phyloP scores from a whole-genome alignment of 2,113 vertebrate genomes.

The Echinops telfairi region DNA sequence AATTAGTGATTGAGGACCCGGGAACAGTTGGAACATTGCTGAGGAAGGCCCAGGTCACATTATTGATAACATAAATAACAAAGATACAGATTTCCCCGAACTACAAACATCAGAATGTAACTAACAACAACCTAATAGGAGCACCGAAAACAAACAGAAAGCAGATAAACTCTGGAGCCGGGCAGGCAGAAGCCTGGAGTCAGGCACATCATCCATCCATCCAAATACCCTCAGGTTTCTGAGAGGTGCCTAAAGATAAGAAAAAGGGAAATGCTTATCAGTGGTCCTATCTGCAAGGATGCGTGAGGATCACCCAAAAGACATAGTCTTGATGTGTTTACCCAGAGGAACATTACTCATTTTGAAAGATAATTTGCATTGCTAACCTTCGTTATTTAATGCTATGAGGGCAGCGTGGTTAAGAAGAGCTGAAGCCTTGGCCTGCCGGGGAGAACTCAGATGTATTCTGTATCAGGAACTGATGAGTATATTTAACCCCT shows the following conservation, averaged over 20 bases:
- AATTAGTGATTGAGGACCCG: constrained; percentile 89
- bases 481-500: not conserved
- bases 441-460: constrained; percentile 16
- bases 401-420: not conserved
- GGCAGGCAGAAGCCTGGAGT: constrained; percentile 64
- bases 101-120: constrained; percentile 86
- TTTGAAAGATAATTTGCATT: constrained; percentile 23
- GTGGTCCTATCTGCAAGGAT: constrained; percentile 36
- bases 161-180: constrained; percentile 75
- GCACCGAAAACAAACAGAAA: constrained; percentile 86
- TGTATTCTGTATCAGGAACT: not conserved
- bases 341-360: constrained; percentile 55
- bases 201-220: constrained; percentile 38
- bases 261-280: constrained; percentile 34
- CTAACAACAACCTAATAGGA: constrained; percentile 84
- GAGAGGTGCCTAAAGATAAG: constrained; percentile 43
- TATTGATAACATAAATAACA: constrained; percentile 89
- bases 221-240: constrained; percentile 68
- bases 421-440: not conserved
- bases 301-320: constrained; percentile 57
- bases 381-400: constrained; percentile 60
- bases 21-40: constrained; percentile 90
- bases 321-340: constrained; percentile 46
- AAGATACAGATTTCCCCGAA: constrained; percentile 88
- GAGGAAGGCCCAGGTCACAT: constrained; percentile 87